Evolutionary conservation across 1,140 invertebrate species (phyloP), one percentile per base, ranked within the genome.

Genomic region (Pseudachorutes palmiensis): DNA sequence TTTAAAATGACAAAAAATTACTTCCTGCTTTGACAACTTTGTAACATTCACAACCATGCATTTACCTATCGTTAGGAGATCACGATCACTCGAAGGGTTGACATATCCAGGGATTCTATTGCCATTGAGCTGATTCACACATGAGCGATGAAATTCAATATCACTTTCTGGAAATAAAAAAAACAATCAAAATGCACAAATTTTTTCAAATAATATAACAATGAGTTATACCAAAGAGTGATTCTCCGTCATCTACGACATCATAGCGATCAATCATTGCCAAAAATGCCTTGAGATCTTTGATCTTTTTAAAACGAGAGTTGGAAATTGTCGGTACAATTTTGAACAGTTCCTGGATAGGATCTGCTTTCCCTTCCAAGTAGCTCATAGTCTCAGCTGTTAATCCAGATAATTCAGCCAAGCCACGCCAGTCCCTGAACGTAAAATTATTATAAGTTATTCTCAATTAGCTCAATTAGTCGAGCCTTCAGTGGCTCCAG

Each of bases 231-330:
- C 86, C 80, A 69, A 88, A 77, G 29, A 83, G 76, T 41, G 78
- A 71, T 64, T 76, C 72, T 22, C 81, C 78, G 75, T 88, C 86
- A 68, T 85, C 82, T 19, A 84, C 72, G 48, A 87, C 80, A 77
- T 88, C 87, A 80, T 81, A 87, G 69, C 87, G 80, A 71, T 87
- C 86, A 48, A 88, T 79, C 62, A 81, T 75, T 67, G 82, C 79
- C 3, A 88, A 77, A 72, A 77, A 80, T 33, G 74, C 65, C 68
- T 81, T 76, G 12, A 88, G 77, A 69, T 81, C 75, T 9, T 78
- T 76, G 55, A 87, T 75, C 26, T 78, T 82, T 36, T 79, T 77
- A 22, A 77, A 77, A 29, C 68, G n/a, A 30, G 76, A 36, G 26
- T 41, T 26, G 80, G 75, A 36, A 77, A 75, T 14, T 0, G 28